Evolutionary conservation across 2,113 vertebrate species (phyloP), one percentile per base, ranked within the genome.

Genomic region (Tor tambroides): DNA sequence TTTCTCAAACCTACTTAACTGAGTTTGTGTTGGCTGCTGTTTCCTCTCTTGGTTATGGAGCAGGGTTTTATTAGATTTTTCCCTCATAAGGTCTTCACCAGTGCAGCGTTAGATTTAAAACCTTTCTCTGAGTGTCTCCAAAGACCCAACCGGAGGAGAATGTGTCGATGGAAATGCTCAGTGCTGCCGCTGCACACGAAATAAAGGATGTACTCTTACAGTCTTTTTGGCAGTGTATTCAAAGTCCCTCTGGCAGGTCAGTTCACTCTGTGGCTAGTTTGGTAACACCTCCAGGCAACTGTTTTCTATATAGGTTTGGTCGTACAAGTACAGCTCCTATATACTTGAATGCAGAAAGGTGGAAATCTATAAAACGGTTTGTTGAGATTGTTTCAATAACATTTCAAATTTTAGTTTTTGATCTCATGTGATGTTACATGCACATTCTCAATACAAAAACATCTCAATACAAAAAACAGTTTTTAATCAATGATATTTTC

Each of bases 31-130:
- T 86, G 46, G 4, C n/a, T 14, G 43, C 63, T 56, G 49, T 80
- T 85, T 84, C 80, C 80, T 71, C 84, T 69, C 30, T 71, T 32
- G 74, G 32, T 89, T 81, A 75, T 71, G 38, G 78, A 86, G 83
- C 87, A 65, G 69, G 30, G 6, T 61, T 41, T 83, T 86, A 86
- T 86, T 86, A 74, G 80, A 85, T 86, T 86, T 82, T 56, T 86
- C 46, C 71, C 30, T 56, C 5, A 75, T 41, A 77, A 82, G 46
- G 61, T 84, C 43, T 81, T 69, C 86, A 69, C 32, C 83, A 80
- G 76, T 38, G 10, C 72, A 59, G 38, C 26, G 56, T 84, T 89
- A 78, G 69, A 88, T 74, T 77, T 65, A 65, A 59, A 54, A 65
- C 87, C 85, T 78, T 79, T 77, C 38, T 51, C 76, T 46, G 84